These are phyloP conservation scores for Scolopax mira DNA, from an alignment of 2,113 vertebrate genomes.

Conservation along the genomic window DNA sequence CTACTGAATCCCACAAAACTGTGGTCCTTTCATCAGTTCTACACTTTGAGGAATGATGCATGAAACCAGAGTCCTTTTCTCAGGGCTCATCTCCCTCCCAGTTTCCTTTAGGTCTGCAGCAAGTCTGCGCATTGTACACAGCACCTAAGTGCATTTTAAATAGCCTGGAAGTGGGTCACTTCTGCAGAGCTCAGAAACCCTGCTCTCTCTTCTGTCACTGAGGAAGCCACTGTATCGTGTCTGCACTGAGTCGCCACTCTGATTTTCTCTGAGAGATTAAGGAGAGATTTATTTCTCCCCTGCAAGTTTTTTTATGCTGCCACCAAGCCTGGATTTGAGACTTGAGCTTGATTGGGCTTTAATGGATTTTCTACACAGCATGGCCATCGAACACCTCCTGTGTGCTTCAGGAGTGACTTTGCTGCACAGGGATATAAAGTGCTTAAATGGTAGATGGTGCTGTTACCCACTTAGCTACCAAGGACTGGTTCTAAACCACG, in stretches of 20 bases:
- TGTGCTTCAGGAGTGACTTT: neutral
- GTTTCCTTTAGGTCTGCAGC: neutral
- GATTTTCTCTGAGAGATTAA: neutral
- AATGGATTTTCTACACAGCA: constrained; percentile 40
- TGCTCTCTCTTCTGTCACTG: neutral
- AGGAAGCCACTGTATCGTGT: neutral
- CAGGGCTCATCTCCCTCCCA: neutral
- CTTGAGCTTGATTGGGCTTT: constrained; percentile 15
- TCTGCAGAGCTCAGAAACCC: neutral
- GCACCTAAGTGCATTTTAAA: neutral
- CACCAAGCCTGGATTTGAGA: neutral
- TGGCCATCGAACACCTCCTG: neutral
- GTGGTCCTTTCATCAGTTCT: neutral
- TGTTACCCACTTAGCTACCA: constrained; percentile 6
- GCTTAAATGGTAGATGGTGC: constrained; percentile 12
- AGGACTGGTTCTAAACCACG: neutral
- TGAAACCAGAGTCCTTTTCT: neutral
- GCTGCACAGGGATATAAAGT: neutral
- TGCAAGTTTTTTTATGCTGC: neutral
- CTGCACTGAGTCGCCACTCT: neutral
- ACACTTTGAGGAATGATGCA: neutral
- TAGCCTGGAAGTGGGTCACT: neutral
- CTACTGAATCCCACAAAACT: neutral
- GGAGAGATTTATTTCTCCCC: constrained; percentile 1
- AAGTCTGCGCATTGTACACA: neutral